Percentiles rank a stretch among this genome's conserved stretches.
Conservation (phyloP, 2,113 vertebrate genomes). For the Crypturellus undulatus region DNA sequence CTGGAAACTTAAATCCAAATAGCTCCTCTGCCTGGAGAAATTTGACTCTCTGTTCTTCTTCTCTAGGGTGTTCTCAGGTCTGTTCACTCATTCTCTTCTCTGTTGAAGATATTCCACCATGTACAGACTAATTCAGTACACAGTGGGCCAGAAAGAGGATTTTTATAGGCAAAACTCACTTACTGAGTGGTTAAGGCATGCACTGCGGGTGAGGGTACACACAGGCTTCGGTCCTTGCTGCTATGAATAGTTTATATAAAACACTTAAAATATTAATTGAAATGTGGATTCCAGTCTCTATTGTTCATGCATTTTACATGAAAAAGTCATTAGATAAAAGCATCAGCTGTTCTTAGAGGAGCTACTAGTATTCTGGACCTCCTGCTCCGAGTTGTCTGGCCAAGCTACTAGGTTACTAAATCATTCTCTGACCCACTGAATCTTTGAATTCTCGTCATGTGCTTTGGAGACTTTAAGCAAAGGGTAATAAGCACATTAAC, state of each 20-base stretch:
- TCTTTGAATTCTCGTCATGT: neutral
- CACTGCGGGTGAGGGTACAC: constrained; percentile 13
- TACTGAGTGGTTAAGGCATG: constrained; percentile 28
- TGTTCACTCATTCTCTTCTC: constrained; percentile 5
- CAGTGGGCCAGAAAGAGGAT: constrained; percentile 4
- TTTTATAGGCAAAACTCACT: constrained; percentile 20
- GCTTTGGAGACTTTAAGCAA: neutral
- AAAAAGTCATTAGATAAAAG: constrained; percentile 61
- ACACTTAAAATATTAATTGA: constrained; percentile 70
- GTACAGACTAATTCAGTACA: constrained; percentile 45
- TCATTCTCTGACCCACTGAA: neutral
- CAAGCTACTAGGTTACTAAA: neutral
- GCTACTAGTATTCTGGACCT: neutral
- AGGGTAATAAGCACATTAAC: neutral
- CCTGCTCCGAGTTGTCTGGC: neutral
- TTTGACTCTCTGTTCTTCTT: constrained; percentile 31
- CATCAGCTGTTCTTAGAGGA: constrained; percentile 34
- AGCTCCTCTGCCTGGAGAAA: neutral
- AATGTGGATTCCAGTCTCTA: constrained; percentile 60
- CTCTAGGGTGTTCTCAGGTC: constrained; percentile 31
- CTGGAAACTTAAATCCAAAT: constrained; percentile 1
- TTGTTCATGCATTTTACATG: constrained; percentile 68
- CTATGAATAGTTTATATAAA: constrained; percentile 58
- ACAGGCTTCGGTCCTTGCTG: constrained; percentile 14
- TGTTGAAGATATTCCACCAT: constrained; percentile 26